Base-by-base conservation (phyloP, 2,888 invertebrate species). In the Dicycla oo region DNA sequence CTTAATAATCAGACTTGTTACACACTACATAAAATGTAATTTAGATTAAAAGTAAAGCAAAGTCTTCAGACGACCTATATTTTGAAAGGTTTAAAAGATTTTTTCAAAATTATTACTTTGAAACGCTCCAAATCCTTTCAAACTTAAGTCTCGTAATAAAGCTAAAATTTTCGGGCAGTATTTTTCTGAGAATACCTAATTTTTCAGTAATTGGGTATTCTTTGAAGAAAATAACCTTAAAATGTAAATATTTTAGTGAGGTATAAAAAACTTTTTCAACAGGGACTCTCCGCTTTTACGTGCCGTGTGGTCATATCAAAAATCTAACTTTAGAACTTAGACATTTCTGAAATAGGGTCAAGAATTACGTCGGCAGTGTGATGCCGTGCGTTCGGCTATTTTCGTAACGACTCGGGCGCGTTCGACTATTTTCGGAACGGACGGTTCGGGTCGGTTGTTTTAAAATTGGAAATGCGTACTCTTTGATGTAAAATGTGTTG, bases 271-370 rank as follows among this genome's bases (percentile, higher is more conserved):
- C 0, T 1, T 20, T 34, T 51, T 34, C 13, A 38, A 5, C 43
- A 40, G 57, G 57, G 51, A 72, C 38, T 69, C 26, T 83, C 80
- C 72, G 23, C 30, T 57, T 60, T 62, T 61, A 63, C 23, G 49
- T 60, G 69, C 63, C 47, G 75, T 66, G 73, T 87, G 86, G 82
- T 75, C 72, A 82, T 84, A 84, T 76, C 83, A 77, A 76, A 73
- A 80, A 78, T 88, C 89, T 90, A 92, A 88, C 76, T 87, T 87
- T 91, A 91, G 90, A 89, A 88, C 86, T 89, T 89, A 91, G 90
- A 92, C 91, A 91, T 92, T 92, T 93, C 90, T 92, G 94, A 90
- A 95, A 94, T 95, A 94, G 94, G 95, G 95, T 95, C 95, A 95
- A 92, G 92, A 93, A 92, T 93, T 95, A 90, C 95, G 95, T 94